phyloP scores from a whole-genome alignment of 2,797 vertebrate genomes.

The Pseudochromis fuscus region DNA sequence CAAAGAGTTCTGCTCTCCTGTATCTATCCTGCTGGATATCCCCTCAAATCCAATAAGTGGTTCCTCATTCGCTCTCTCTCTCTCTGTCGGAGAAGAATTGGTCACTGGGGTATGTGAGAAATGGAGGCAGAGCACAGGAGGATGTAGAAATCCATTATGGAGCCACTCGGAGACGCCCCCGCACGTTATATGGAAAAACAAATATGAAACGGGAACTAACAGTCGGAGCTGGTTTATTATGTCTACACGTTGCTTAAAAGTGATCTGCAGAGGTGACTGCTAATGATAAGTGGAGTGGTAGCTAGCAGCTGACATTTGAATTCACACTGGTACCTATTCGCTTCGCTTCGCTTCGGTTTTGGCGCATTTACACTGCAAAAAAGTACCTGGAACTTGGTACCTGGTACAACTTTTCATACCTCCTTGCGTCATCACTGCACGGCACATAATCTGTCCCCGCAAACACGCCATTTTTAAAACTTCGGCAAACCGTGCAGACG shows the following conservation, averaged over 20 bases:
- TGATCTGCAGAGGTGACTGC: constrained; percentile 29
- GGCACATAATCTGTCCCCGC: too few species aligned
- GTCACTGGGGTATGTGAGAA: constrained; percentile 57
- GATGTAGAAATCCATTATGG: constrained; percentile 62
- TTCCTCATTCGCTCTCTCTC: constrained; percentile 64
- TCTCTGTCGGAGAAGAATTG: constrained; percentile 59
- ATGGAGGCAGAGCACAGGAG: constrained; percentile 52
- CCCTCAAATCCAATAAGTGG: constrained; percentile 78
- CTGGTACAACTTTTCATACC: too few species aligned
- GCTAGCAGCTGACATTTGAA: constrained; percentile 48
- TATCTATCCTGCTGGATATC: constrained; percentile 69
- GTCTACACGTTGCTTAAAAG: constrained; percentile 46
- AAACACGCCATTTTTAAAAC: too few species aligned
- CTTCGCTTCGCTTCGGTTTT: too few species aligned
- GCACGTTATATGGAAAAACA: constrained; percentile 61
- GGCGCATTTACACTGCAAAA: too few species aligned
- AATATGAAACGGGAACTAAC: constrained; percentile 57
- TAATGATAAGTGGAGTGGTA: constrained; percentile 37
- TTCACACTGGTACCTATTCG: too few species aligned
- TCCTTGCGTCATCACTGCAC: too few species aligned
- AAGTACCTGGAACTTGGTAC: too few species aligned
- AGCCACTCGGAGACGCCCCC: constrained; percentile 41
- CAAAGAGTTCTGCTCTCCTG: constrained; percentile 44
- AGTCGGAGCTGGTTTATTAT: constrained; percentile 26
- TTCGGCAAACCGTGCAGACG: too few species aligned